Base-by-base conservation (phyloP, 2,888 invertebrate genomes). In the Lypha dubia region DNA sequence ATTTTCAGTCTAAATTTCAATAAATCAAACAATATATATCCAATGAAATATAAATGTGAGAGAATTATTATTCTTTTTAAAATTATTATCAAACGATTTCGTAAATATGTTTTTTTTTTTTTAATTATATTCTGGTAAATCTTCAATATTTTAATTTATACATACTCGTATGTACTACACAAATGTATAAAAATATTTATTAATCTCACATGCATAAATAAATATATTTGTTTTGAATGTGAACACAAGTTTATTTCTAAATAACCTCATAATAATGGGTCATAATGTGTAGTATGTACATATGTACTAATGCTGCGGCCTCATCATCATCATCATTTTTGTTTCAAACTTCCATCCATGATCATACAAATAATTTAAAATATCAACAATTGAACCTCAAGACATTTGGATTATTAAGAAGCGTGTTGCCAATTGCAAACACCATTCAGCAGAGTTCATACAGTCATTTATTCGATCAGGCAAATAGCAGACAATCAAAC, bases 391-490 rank as follows among this genome's bases (percentile, higher is more conserved):
- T 85, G 82, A 82, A 85, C 74, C 67, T 65, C 35, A 58, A 81
- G 79, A 79, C 85, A 75, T 85, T 82, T 85, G 82, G 22, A 65
- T 80, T 81, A 77, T 84, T 81, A 65, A 83, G 63, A 83, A 83
- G 75, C 70, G 53, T 83, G 74, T 73, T 77, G 73, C 73, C 77
- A 83, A 68, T 74, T 83, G 74, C 74, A 74, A 75, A 80, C 67
- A 44, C 49, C 58, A 68, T 70, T 62, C 79, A 70, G 70, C 53
- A n/a, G 24, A 67, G 44, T 63, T 76, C 58, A 46, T 58, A n/a
- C 58, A 58, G 58, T 49, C 60, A 77, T 35, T 41, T 49, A 74
- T 51, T 74, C 51, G 51, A 63, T 41, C 74, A 74, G 51, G 15
- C 28, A 24, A 51, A 51, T 62, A 63, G 28, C 4, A 62, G 51